Base-by-base conservation (phyloP, 2,113 vertebrate genomes). In the Propithecus coquereli region DNA sequence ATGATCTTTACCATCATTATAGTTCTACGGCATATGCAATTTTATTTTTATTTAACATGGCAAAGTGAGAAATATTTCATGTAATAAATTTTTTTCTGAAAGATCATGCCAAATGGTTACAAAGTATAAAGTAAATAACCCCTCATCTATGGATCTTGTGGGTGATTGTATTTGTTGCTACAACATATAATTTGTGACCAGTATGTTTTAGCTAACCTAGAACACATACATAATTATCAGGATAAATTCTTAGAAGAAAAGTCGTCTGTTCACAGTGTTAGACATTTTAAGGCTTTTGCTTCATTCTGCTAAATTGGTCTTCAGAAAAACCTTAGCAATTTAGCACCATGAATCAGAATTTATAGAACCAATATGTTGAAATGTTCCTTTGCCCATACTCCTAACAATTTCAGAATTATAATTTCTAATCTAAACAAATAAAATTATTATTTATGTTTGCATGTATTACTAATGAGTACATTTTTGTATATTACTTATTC, bases 391-490 rank as follows among this genome's bases (percentile, higher is more conserved):
- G 17, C 50, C 66, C 66, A 14, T 74, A 50, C 85, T 68, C 16
- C 32, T 80, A 95, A 79, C 50, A 77, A 73, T 71, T 50, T 86
- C 20, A 43, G 20, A 43, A 79, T 73, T 34, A 73, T 25, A 16
- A 57, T 89, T 71, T 45, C 45, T n/a, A 85, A 13, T 81, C 59
- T 70, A 14, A 80, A 96, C 57, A 13, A 85, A 59, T 70, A 18
- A 80, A 96, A 80, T 70, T 96, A 40, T 93, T 93, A 12, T 43
- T 88, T 88, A 68, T 47, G 20, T 73, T 92, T 68, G 52, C 43
- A 82, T 22, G 76, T 85, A 50, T 80, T 40, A 91, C 47, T 66
- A 59, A 20, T 87, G 59, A 80, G 27, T 74, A 83, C 32, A 82
- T 82, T 79, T 89, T 90, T 90, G 18, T 66, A 47, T 85, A 71